A percentile compares a stretch with the other conserved stretches of the same genome.
Conservation (phyloP, 2,888 invertebrate genomes). For the Drosophila ezoana region DNA sequence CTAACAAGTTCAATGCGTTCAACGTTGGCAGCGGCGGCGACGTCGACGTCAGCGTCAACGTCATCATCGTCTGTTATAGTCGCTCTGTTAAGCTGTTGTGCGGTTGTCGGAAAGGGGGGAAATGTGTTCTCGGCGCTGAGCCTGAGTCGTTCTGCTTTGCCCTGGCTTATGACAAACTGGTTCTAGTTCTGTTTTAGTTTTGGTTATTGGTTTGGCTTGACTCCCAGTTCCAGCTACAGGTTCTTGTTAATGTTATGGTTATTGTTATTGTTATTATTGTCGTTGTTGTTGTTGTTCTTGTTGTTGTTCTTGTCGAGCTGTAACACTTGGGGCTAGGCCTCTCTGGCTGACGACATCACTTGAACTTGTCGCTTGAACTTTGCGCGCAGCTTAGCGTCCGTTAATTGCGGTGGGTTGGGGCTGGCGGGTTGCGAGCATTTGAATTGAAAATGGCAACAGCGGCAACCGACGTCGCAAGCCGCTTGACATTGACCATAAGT, state of each 20-base stretch:
- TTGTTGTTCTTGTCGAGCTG: slow-evolving; percentile 16
- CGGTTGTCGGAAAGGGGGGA: too few species aligned
- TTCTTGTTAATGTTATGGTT: slow-evolving; percentile 7
- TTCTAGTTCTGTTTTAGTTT: slow-evolving; percentile 41
- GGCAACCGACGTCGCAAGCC: not conserved
- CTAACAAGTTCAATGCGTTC: slow-evolving; percentile 65
- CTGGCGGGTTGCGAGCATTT: slow-evolving; percentile 26
- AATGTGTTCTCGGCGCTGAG: too few species aligned
- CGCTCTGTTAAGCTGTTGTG: not conserved
- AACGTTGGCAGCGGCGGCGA: not conserved
- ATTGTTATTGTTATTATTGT: slow-evolving; percentile 12
- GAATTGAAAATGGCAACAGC: slow-evolving; percentile 28
- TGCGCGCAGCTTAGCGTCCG: slow-evolving; percentile 17
- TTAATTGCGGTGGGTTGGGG: not conserved
- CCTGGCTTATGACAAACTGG: slow-evolving; percentile 43
- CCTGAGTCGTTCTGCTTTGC: slow-evolving; percentile 7
- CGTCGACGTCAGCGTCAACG: not conserved
- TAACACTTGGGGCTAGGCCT: not conserved
- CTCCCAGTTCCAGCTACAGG: slow-evolving; percentile 16
- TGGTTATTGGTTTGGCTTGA: slow-evolving; percentile 9
- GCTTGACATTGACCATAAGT: slow-evolving; percentile 60
- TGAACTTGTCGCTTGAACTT: slow-evolving; percentile 75
- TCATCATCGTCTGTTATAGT: slow-evolving; percentile 5
- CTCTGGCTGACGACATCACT: slow-evolving; percentile 36
- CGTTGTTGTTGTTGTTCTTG: slow-evolving; percentile 3